Evolutionary conservation across 2,888 invertebrate species (phyloP), one percentile per base, ranked within the genome.

Genomic region (Arenicola marina): DNA sequence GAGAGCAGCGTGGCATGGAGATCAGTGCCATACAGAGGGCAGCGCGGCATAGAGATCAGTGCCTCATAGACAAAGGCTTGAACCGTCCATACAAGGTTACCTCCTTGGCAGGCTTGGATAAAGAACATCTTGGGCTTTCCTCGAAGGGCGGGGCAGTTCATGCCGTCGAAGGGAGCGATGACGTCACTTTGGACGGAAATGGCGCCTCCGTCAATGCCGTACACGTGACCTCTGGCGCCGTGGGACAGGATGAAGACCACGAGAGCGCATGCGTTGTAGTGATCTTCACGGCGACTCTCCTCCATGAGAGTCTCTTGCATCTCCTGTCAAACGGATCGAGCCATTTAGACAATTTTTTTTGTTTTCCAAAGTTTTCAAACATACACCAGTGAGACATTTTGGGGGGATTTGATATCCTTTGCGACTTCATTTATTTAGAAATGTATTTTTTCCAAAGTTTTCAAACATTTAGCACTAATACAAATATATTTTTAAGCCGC

Each of bases 211-310:
- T 80, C 80, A 1, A 74, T 74, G 0, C 80, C 78, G 61, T 75
- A 79, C 32, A 79, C 75, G 56, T 69, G 74, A 0, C 78, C 79
- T 56, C 78, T 76, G 56, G 77, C 76, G 0, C 80, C 80, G 51
- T 80, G 80, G 60, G 78, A 77, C 56, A 80, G 67, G 31, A 80
- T 68, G 60, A 78, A 78, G 2, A 78, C 62, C 31, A 79, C 67
- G 44, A 74, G 67, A 32, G 72, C 69, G 55, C 78, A 75, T 0
- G 69, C 69, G 0, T 61, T 61, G 2, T 56, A 32, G 60, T 78
- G 78, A 4, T 66, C 72, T 0, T 63, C 44, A 33, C 70, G 59
- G 2, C 66, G 67, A 2, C 76, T 71, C 68, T 78, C 78, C 1
- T 71, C 66, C 45, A 70, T 71, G 28, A 79, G 66, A 46, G 76